A percentile compares a stretch with the other conserved stretches of the same genome.
phyloP scores from a whole-genome alignment of 2,888 invertebrate genomes.

The Phaedon cochleariae region DNA sequence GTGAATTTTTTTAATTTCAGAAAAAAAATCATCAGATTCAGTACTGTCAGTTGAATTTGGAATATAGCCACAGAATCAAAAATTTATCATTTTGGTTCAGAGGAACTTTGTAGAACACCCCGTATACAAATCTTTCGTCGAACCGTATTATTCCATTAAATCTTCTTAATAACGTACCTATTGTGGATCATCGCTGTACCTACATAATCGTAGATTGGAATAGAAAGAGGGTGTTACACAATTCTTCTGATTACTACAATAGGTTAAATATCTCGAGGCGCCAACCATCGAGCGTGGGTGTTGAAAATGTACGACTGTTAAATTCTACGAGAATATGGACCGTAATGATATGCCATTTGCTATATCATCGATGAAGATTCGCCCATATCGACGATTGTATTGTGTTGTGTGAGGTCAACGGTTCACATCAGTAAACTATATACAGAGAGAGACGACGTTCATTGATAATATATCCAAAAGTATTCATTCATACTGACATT shows the following conservation, averaged over 20 bases:
- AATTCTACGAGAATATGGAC: slow-evolving; percentile 47
- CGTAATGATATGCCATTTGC: slow-evolving; percentile 46
- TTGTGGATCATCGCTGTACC: slow-evolving; percentile 41
- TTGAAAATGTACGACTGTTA: slow-evolving; percentile 53
- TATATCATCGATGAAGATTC: slow-evolving; percentile 29
- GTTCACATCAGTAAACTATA: neutral
- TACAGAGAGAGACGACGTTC: neutral
- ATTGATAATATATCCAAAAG: neutral
- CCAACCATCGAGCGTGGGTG: slow-evolving; percentile 51
- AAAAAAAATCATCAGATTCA: too few relatives aligned
- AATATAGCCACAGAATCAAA: too few relatives aligned
- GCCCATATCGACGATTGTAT: slow-evolving; percentile 29
- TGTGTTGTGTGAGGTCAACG: slow-evolving; percentile 22
- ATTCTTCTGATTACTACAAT: slow-evolving; percentile 53
- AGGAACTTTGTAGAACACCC: neutral
- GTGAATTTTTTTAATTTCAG: too few relatives aligned
- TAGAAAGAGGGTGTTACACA: slow-evolving; percentile 50
- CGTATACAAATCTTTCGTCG: neutral
- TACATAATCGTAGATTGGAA: slow-evolving; percentile 46
- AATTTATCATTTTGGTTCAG: neutral
- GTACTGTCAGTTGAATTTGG: too few relatives aligned
- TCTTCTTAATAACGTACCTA: slow-evolving; percentile 22
- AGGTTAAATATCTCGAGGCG: slow-evolving; percentile 56
- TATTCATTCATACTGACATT: too few relatives aligned
- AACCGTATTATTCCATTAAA: slow-evolving; percentile 7